Conservation (phyloP, 2,797 vertebrate species). For the Pseudotriccus pelzelni region DNA sequence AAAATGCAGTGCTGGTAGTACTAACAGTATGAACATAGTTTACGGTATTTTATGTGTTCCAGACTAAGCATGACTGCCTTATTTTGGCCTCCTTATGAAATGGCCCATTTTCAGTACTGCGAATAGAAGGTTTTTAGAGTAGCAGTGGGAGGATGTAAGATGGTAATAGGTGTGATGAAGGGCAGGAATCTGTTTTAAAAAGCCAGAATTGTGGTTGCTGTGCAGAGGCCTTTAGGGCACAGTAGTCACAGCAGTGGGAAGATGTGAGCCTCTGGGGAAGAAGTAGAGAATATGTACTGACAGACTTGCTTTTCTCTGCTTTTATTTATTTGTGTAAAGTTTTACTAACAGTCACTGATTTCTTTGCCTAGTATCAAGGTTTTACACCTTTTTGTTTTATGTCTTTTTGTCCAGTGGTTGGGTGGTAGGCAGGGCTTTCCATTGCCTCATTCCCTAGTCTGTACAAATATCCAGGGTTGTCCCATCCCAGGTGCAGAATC, state of each 20-base stretch:
- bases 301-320: not conserved
- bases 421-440: not conserved
- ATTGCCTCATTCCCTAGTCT: not conserved
- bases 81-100: constrained; percentile 3
- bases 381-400: not conserved
- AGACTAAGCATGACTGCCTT: not conserved
- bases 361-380: not conserved
- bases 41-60: not conserved
- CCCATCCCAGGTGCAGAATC: too few relatives aligned
- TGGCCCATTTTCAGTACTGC: not conserved
- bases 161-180: not conserved
- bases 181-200: not conserved
- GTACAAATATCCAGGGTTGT: too few relatives aligned
- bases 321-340: not conserved
- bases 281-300: not conserved
- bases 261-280: not conserved
- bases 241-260: not conserved
- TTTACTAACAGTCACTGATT: not conserved
- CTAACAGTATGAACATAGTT: not conserved
- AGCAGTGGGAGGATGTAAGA: not conserved
- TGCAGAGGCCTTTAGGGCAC: not conserved
- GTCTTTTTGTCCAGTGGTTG: not conserved
- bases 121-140: not conserved
- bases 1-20: not conserved
- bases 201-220: not conserved